These are phyloP conservation scores for Tyrophagus putrescentiae DNA, from an alignment of 1,140 invertebrate species.

Conservation along the genomic window DNA sequence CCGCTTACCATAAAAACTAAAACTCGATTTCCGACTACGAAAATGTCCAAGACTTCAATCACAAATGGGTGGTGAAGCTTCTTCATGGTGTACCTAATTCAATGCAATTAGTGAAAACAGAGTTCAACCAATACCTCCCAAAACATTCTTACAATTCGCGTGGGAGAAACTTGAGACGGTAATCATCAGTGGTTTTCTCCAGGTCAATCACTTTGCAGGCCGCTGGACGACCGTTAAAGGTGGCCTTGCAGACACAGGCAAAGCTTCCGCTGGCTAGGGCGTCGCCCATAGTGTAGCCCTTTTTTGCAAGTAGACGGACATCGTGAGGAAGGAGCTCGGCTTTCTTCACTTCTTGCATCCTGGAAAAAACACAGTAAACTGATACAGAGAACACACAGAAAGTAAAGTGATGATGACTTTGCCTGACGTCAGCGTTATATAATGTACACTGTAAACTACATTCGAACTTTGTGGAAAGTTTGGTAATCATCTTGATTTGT, in stretches of 20 bases:
- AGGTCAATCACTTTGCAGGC: background rate
- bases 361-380: too few species aligned
- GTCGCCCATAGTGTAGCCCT: constrained; percentile 29
- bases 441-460: too few species aligned
- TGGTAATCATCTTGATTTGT: too few species aligned
- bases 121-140: too few species aligned
- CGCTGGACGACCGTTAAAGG: background rate
- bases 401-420: too few species aligned
- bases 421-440: too few species aligned
- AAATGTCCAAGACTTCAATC: background rate
- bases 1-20: constrained; percentile 49
- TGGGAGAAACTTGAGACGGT: background rate
- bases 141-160: background rate
- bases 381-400: too few species aligned
- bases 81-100: too few species aligned
- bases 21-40: background rate
- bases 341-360: too few species aligned
- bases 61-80: background rate
- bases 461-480: too few species aligned
- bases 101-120: too few species aligned
- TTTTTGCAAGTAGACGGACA: constrained; percentile 31
- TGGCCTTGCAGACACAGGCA: background rate
- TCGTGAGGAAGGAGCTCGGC: too few species aligned
- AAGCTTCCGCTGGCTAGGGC: background rate
- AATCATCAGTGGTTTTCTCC: constrained; percentile 20